Base-by-base conservation (phyloP, 2,113 vertebrate species). In the Nanorana parkeri region DNA sequence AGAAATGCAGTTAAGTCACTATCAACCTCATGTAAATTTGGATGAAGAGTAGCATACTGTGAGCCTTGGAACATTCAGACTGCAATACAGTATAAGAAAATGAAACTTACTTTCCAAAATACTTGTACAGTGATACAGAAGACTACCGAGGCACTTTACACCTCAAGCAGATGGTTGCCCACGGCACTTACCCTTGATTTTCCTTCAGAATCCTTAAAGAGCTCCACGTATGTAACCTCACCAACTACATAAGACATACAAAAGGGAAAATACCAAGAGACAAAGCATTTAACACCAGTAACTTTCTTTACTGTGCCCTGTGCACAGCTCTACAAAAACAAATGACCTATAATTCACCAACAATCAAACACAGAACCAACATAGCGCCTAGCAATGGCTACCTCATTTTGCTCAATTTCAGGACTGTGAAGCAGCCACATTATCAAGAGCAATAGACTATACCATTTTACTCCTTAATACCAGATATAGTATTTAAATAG, bases 141-240 rank as follows among this genome's bases (percentile, higher is more conserved):
- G 95, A 95, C 95, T 96, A 95, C 96, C 94, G 96, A 96, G 96
- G 96, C 94, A 93, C 92, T 95, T 96, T 96, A 98, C 95, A 94
- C 96, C 97, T 97, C 94, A 90, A 96, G 94, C 97, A 97, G 95
- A 95, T 94, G 92, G 89, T 95, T 92, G 94, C 95, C 96, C 94
- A 97, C 94, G 94, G 95, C 95, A 99, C 97, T 99, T 99, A 99
- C 98, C 97, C 97, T 98, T 96, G 98, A 99, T 97, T 99, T 99
- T 98, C 98, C 97, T 99, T 99, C 98, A 93, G 96, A 96, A 99
- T 99, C 98, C 98, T 99, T 99, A 99, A 98, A 99, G 96, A 99
- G 97, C 96, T 99, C 97, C 98, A 99, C 98, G 97, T 99, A 99
- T 99, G 97, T 99, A 97, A 99, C 98, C 97, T 99, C 98, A 99